Percentiles rank a stretch among this genome's conserved stretches.
These are phyloP conservation scores for Psettodes erumei DNA, from an alignment of 2,113 vertebrate species.

Conservation along the genomic window DNA sequence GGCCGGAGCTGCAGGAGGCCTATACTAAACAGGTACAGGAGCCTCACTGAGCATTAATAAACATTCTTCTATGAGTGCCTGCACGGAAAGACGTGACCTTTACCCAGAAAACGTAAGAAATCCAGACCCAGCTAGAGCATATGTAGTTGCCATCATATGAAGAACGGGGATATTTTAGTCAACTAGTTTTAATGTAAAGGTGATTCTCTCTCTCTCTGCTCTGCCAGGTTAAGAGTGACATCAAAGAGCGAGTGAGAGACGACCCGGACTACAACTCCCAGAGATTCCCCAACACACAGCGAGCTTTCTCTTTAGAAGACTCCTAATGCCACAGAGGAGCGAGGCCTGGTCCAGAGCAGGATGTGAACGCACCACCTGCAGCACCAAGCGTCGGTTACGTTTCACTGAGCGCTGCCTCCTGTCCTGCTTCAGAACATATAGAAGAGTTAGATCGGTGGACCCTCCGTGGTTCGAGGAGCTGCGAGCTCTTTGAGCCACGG, in stretches of 20 bases:
- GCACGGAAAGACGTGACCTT: too few relatives aligned
- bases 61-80: too few relatives aligned
- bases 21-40: conserved; percentile 85
- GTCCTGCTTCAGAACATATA: neutral
- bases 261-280: conserved; percentile 86
- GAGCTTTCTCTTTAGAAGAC: conserved; percentile 83
- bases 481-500: neutral
- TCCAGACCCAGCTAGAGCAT: too few relatives aligned
- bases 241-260: conserved; percentile 84
- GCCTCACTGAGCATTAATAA: too few relatives aligned
- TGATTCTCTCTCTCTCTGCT: neutral
- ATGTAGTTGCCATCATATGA: too few relatives aligned
- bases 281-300: conserved; percentile 87
- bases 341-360: neutral
- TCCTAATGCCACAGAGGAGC: conserved; percentile 62
- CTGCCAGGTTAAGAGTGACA: conserved; percentile 85
- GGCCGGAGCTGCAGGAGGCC: conserved; percentile 84
- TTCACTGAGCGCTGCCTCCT: neutral
- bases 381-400: too few relatives aligned
- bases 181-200: neutral
- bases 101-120: too few relatives aligned
- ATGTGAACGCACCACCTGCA: neutral
- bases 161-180: neutral
- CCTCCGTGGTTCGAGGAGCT: neutral
- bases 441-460: too few relatives aligned